Evolutionary conservation across 2,113 vertebrate genomes (phyloP), one percentile per base, ranked within the genome.

Genomic region (Sigmodon hispidus): DNA sequence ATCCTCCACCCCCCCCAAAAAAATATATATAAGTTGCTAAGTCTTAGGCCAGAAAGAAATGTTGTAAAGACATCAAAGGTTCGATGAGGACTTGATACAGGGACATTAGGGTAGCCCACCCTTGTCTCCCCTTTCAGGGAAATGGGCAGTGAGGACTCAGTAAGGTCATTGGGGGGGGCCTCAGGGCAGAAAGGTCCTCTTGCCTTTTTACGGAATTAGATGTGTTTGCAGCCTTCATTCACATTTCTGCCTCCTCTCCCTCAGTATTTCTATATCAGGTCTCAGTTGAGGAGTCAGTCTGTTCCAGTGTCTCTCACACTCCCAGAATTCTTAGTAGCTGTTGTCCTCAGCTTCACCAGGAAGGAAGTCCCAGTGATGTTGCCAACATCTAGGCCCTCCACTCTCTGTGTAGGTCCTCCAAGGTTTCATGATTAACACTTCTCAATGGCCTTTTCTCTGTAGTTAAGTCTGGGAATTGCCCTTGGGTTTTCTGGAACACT

Each of bases 81-180:
- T 40, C 12, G 26, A 0, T 26, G 13, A 63, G 59, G 43, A 45
- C 21, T 0, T 0, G 0, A 87, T 40, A 9, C 31, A 2, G 50
- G 63, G 59, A 21, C 48, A 15, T 48, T 24, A 24, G 55, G 26
- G 21, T 21, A 19, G 31, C 8, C 65, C 40, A 45, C n/a, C 5
- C 1, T 21, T 43, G 43, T 9, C 89, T 34, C 5, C 40, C 55
- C 0, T 57, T 52, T 85, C 19, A 0, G 34, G 12, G 43, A 43
- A 63, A 52, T 45, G 63, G 81, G 26, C n/a, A n/a, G n/a, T n/a
- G n/a, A n/a, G n/a, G n/a, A n/a, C n/a, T n/a, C n/a, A n/a, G n/a
- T n/a, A n/a, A n/a, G n/a, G n/a, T n/a, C n/a, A n/a, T n/a, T n/a
- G n/a, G n/a, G n/a, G n/a, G n/a, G n/a, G n/a, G n/a, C n/a, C 70